Conservation (phyloP, 2,113 vertebrate species). For the Ammodytes dubius region DNA sequence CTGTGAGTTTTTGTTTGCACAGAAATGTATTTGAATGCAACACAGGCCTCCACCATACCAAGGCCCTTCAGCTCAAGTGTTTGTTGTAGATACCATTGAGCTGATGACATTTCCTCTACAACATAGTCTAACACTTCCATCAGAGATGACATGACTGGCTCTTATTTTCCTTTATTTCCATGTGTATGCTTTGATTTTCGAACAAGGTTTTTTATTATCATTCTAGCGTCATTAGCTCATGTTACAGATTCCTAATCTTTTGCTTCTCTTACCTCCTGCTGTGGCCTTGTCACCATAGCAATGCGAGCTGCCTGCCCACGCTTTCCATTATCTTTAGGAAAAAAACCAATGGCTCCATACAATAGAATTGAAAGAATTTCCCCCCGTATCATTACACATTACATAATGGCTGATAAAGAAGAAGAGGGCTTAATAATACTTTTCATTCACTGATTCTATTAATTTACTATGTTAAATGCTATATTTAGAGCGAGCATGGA, state of each 20-base stretch:
- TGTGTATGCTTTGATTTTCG: conserved; percentile 4
- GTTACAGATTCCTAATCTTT: conserved; percentile 26
- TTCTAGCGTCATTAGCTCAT: neutral
- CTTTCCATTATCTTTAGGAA: conserved; percentile 5
- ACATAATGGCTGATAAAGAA: neutral
- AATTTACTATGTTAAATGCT: conserved; percentile 13
- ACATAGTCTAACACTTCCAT: neutral
- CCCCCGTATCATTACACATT: neutral
- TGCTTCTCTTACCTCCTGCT: conserved; percentile 33
- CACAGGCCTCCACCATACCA: neutral
- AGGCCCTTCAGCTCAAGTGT: conserved; percentile 11
- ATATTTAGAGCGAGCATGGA: conserved; percentile 46
- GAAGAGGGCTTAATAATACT: neutral
- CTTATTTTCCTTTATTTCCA: neutral
- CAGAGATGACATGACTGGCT: neutral
- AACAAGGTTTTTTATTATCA: neutral
- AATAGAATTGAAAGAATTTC: neutral
- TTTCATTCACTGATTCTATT: neutral
- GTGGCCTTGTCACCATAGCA: conserved; percentile 52
- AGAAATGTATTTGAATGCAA: conserved; percentile 1
- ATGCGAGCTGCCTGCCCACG: conserved; percentile 34
- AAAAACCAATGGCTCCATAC: conserved; percentile 21
- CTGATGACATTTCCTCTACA: conserved; percentile 26
- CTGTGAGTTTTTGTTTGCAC: neutral
- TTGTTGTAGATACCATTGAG: conserved; percentile 18